These are phyloP conservation scores for Gallinago stenura DNA, from an alignment of 2,797 vertebrate genomes.

Conservation along the genomic window DNA sequence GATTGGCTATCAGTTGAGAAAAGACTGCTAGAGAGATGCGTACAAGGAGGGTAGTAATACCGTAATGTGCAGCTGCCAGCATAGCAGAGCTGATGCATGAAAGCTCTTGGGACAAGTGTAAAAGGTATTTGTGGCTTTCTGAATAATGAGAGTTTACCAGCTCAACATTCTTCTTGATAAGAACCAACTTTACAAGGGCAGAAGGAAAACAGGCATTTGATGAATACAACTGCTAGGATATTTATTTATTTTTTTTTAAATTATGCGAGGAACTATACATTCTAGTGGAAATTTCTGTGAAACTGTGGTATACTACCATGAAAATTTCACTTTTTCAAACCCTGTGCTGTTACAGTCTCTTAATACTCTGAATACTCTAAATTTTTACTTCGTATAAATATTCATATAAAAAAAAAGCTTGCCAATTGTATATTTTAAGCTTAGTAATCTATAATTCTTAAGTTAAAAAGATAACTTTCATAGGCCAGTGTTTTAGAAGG, in stretches of 20 bases:
- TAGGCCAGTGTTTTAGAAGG: neutral
- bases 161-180: neutral
- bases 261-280: neutral
- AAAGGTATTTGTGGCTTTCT: neutral
- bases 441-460: neutral
- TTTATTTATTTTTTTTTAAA: neutral
- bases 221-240: neutral
- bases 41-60: neutral
- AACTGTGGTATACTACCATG: neutral
- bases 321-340: neutral
- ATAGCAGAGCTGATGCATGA: neutral
- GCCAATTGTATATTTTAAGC: neutral
- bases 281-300: neutral
- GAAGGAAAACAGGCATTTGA: neutral
- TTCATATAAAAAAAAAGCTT: neutral
- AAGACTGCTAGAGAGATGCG: neutral
- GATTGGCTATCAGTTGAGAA: neutral
- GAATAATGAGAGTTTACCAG: neutral
- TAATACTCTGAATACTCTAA: neutral
- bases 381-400: neutral
- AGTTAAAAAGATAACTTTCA: neutral
- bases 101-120: neutral
- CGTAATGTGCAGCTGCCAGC: neutral
- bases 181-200: neutral
- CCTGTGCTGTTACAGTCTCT: neutral